Evolutionary conservation across 2,797 vertebrate genomes (phyloP).

Genomic region (Poeciliopsis paucimaculata): DNA sequence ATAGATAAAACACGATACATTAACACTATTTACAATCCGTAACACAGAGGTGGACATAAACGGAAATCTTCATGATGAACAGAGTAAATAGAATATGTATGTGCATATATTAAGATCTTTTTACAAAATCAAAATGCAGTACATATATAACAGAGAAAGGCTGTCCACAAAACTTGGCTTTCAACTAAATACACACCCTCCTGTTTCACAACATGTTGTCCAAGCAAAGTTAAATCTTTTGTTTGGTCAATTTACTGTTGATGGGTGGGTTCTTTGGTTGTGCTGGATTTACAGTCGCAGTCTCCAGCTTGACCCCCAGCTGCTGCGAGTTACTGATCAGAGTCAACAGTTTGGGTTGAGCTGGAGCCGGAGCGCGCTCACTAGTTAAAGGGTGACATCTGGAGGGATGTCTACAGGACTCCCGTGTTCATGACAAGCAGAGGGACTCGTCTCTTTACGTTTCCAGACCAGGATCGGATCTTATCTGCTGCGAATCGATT

Average conservation of each 20-base stretch:
- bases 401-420: conserved; percentile 35
- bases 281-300: conserved; percentile 56
- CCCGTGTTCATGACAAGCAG: conserved; percentile 25
- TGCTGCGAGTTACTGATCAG: conserved; percentile 45
- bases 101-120: conserved; percentile 81
- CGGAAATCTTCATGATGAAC: conserved; percentile 70
- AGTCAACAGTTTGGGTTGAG: conserved; percentile 36
- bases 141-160: conserved; percentile 76
- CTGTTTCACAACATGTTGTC: conserved; percentile 66
- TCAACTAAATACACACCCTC: conserved; percentile 69
- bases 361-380: conserved; percentile 34
- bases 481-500: conserved; percentile 15
- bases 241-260: conserved; percentile 70
- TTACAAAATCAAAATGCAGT: conserved; percentile 80
- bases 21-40: conserved; percentile 80
- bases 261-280: conserved; percentile 81
- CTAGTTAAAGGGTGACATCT: conserved; percentile 34
- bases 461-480: conserved; percentile 49
- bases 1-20: conserved; percentile 79
- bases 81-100: conserved; percentile 78
- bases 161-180: conserved; percentile 73
- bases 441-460: conserved; percentile 32
- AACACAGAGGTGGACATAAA: conserved; percentile 76
- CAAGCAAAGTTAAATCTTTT: conserved; percentile 66
- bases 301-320: conserved; percentile 54